A percentile compares a stretch with the other conserved stretches of the same genome.
Evolutionary conservation across 2,888 invertebrate species (phyloP).

Genomic region (Epirrhoe tristata): DNA sequence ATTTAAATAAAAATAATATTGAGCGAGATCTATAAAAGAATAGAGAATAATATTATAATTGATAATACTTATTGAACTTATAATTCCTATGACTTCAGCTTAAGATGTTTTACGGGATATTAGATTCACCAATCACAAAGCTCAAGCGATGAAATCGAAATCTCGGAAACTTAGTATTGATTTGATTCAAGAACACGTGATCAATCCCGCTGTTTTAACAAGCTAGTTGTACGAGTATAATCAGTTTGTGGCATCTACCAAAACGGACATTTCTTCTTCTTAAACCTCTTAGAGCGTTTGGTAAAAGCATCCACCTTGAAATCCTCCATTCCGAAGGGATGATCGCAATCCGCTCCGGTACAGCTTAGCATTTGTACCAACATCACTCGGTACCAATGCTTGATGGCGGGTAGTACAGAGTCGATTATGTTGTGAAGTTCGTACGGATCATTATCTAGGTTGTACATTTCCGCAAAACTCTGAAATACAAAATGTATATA

Average conservation of each 20-base stretch:
- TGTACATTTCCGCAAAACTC: constrained; percentile 92
- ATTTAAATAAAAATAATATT: background rate
- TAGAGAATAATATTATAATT: too few relatives aligned
- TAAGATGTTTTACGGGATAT: too few relatives aligned
- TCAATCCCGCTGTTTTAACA: too few relatives aligned
- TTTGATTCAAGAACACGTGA: too few relatives aligned
- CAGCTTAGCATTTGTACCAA: constrained; percentile 82
- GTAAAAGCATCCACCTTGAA: constrained; percentile 19
- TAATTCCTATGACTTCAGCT: too few relatives aligned
- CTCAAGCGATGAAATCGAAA: too few relatives aligned
- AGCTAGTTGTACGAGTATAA: too few relatives aligned
- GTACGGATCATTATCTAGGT: constrained; percentile 88
- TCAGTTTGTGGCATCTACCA: constrained; percentile 12
- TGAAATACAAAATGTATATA: constrained; percentile 59
- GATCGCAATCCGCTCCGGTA: constrained; percentile 66
- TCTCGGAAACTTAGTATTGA: too few relatives aligned
- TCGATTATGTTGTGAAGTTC: constrained; percentile 88
- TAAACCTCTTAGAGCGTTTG: constrained; percentile 27
- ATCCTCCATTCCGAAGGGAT: constrained; percentile 46
- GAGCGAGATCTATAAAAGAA: background rate
- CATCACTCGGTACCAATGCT: constrained; percentile 78
- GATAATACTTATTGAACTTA: too few relatives aligned
- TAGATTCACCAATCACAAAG: too few relatives aligned
- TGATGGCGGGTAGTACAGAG: constrained; percentile 78
- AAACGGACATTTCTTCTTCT: constrained; percentile 39